Base-by-base conservation (phyloP, 2,113 vertebrate genomes). In the Clarias batrachus region DNA sequence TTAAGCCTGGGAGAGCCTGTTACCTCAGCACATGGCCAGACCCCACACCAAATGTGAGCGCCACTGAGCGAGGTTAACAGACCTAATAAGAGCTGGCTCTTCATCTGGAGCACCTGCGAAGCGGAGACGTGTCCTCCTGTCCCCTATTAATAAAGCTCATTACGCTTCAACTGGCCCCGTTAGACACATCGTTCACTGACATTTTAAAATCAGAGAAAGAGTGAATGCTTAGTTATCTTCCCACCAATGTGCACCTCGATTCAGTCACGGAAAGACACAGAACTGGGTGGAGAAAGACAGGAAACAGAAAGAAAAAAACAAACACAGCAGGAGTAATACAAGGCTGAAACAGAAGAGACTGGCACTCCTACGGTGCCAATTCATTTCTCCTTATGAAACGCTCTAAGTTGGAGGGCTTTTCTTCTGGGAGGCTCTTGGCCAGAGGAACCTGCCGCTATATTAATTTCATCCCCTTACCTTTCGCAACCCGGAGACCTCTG, bases 401-500 rank as follows among this genome's bases (percentile, higher is more conserved):
- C 87, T 91, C 90, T 91, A 89, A 91, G 89, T 90, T 89, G 70
- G 89, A 91, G 89, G 88, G 86, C 70, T 90, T 90, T 90, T 87
- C 88, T 87, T 87, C 85, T 77, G 86, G 80, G 81, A 86, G 79
- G 80, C 81, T 83, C 85, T 85, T 70, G 87, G 87, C 87, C 86
- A 89, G 90, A 88, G 89, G 89, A 88, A 84, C 62, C 84, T 62
- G 83, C 68, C 79, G 66, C 88, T 88, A 83, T 90, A 95, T 95
- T 94, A 93, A 94, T 95, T 94, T 89, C 71, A 94, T 94, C 93
- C 93, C 92, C 94, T 92, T 95, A 95, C 94, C 92, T 94, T 94
- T 94, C 90, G 92, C 92, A 93, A 94, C 93, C 92, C 92, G 83
- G 94, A 93, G 95, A 95, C 95, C 95, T 96, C 92, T 94, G 94